Base-by-base conservation (phyloP, 2,113 vertebrate species). In the Myiagra hebetior region DNA sequence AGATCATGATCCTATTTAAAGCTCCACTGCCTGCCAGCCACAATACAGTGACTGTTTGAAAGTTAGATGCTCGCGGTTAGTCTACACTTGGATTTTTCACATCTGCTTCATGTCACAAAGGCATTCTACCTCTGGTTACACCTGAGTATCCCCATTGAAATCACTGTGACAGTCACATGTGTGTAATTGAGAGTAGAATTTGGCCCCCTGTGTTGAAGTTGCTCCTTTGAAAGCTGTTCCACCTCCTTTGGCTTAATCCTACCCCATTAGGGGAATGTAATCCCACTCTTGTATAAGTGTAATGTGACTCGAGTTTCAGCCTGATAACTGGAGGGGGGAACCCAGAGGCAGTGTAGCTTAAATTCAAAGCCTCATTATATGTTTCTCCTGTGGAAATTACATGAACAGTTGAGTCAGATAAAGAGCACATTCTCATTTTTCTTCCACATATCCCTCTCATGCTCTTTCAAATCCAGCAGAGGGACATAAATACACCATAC, bases 121-220 rank as follows among this genome's bases (percentile, higher is more conserved):
- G n/a, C 42, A 64, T 44, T 78, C 75, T 90, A 85, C 63, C 60
- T 37, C 24, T 88, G 52, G 75, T 93, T 96, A 91, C 88, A 95
- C 92, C 93, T 95, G 95, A 94, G 68, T 94, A 81, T 96, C 31
- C 82, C 76, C 33, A 84, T 5, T 93, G 85, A 96, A 97, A 90
- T 97, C 79, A 84, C 83, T 88, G 87, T 92, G 56, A 86, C 59
- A 77, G 56, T 91, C 93, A 85, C 67, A 91, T 77, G 80, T 81
- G 76, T 94, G 93, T 97, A 97, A 97, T n/a, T 92, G 93, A 96
- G 95, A 96, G 82, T 90, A 86, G 92, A 96, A 93, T 95, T 96
- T 95, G 95, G 85, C 60, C 92, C 77, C 87, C 52, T 93, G 90
- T 94, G 95, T 96, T 95, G 95, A 96, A 96, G 92, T 95, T 95